Evolutionary conservation across 2,113 vertebrate species (phyloP), one percentile per base, ranked within the genome.

Genomic region (Lampris incognitus): DNA sequence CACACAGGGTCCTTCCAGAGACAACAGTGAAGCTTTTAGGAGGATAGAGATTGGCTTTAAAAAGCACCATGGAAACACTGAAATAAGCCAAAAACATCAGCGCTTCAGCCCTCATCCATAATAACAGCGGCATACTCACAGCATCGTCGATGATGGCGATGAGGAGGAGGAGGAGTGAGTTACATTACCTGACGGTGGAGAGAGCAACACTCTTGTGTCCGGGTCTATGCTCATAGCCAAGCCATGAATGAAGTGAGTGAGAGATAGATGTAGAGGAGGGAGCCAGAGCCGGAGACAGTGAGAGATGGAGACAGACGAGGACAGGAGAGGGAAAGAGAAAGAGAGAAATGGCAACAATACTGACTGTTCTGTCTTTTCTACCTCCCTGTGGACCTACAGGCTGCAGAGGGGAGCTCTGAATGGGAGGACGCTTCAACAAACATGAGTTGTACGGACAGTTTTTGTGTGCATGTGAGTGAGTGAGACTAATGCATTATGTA

Each of bases 351-450:
- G 59, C 51, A 74, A 87, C 82, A 87, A 83, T 69, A 57, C 83
- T 74, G 79, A 80, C 87, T 86, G 65, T 68, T 86, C 63, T 87
- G 85, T 89, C 86, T 83, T 72, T 66, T 41, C 62, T 24, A 69
- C 81, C 46, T 72, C 39, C 52, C 61, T 61, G 63, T 75, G 54
- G 68, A 73, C 72, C 75, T n/a, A 62, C 65, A 85, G 76, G 62
- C 76, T 61, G 76, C 63, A 41, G 62, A 71, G 49, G 58, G 62
- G 50, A 71, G 73, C 68, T 44, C 66, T 3, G 56, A 76, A 87
- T 73, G 76, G 83, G 84, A 84, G 75, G 80, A 81, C 74, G 72
- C 82, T 84, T 72, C 76, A 64, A 66, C 55, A 66, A 52, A 77
- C 52, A 68, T 49, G 64, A 71, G 54, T 51, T 72, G 78, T 69